A percentile compares a stretch with the other conserved stretches of the same genome.
phyloP scores from a whole-genome alignment of 1,140 invertebrate species.

The Rhopalosiphum maidis region DNA sequence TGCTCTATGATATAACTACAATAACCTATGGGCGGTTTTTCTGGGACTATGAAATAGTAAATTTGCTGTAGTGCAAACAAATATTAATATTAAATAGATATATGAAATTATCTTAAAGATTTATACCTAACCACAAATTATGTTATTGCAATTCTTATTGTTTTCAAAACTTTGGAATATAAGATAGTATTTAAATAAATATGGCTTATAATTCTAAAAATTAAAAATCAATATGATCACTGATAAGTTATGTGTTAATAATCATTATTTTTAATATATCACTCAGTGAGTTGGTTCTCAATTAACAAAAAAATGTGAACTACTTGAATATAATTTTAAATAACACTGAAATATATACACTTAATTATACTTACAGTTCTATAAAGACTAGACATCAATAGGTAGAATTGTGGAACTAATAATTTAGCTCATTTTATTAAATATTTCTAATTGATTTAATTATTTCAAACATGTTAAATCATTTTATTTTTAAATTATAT shows the following conservation, averaged over 20 bases:
- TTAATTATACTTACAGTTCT: background rate
- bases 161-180: too few species aligned
- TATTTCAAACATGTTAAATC: constrained; percentile 19
- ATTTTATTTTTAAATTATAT: constrained; percentile 17
- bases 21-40: too few species aligned
- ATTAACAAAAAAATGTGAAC: background rate
- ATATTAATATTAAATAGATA: too few species aligned
- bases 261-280: background rate
- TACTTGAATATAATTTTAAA: background rate
- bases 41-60: too few species aligned
- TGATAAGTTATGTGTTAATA: background rate
- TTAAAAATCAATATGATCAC: background rate
- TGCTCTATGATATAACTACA: too few species aligned
- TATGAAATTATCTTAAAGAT: too few species aligned
- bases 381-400: background rate
- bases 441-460: constrained; percentile 6
- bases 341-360: background rate
- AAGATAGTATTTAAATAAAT: too few species aligned
- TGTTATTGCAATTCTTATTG: too few species aligned
- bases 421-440: background rate
- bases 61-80: too few species aligned
- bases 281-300: background rate
- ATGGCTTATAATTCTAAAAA: background rate
- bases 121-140: too few species aligned
- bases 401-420: background rate